Evolutionary conservation across 2,888 invertebrate genomes (phyloP).

Genomic region (Andrena marginata): DNA sequence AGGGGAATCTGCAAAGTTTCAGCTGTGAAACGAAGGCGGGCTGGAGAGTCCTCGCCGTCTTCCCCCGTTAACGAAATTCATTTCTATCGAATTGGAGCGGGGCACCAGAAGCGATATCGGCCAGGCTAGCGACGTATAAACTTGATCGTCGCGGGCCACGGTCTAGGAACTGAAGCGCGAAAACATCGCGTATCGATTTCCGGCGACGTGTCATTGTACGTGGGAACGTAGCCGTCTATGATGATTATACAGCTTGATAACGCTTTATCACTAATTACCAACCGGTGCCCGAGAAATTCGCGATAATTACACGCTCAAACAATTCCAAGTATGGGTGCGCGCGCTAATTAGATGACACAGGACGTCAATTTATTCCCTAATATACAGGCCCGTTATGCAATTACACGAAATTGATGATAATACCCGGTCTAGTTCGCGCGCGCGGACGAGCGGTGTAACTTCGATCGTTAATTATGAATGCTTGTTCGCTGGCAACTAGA

Average conservation of each 20-base stretch:
- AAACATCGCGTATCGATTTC: conserved; percentile 19
- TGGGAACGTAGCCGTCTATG: conserved; percentile 1
- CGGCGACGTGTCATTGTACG: conserved; percentile 8
- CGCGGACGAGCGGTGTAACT: conserved; percentile 28
- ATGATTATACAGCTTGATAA: conserved; percentile 51
- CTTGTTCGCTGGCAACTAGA: conserved; percentile 32
- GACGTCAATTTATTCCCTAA: conserved; percentile 60
- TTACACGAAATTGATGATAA: conserved; percentile 61
- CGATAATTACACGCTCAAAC: conserved; percentile 61
- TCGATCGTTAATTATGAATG: conserved; percentile 58
- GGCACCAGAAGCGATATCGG: conserved; percentile 18
- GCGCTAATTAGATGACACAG: conserved; percentile 58
- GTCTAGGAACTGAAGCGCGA: conserved; percentile 5
- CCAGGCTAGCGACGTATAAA: not conserved
- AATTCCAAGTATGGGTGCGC: conserved; percentile 56
- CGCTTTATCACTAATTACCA: conserved; percentile 58
- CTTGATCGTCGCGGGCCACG: conserved; percentile 15
- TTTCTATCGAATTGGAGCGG: conserved; percentile 42
- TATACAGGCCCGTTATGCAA: conserved; percentile 44
- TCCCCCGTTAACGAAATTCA: conserved; percentile 42
- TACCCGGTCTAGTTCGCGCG: conserved; percentile 20
- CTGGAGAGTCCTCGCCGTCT: conserved; percentile 5
- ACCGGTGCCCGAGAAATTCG: conserved; percentile 49
- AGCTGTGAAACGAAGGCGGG: not conserved
- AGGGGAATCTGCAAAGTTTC: not conserved